These are phyloP conservation scores for Marisa cornuarietis DNA, from an alignment of 1,140 invertebrate species.

Conservation along the genomic window DNA sequence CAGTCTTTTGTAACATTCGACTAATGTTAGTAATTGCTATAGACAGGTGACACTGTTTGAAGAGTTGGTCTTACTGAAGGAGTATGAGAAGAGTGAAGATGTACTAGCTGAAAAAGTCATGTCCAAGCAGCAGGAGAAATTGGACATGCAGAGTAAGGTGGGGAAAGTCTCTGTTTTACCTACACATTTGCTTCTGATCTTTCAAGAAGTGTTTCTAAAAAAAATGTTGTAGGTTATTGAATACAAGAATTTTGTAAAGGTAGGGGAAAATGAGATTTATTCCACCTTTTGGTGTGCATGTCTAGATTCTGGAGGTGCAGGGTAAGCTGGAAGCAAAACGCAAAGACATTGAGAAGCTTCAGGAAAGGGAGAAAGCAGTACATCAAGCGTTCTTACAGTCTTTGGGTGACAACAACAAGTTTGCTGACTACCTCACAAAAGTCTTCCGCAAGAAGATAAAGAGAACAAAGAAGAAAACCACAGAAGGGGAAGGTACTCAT, in stretches of 20 bases:
- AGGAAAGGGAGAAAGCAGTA: slow-evolving; percentile 71
- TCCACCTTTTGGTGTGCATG: neutral
- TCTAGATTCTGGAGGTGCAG: slow-evolving; percentile 67
- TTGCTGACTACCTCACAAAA: slow-evolving; percentile 76
- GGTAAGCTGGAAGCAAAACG: slow-evolving; percentile 71
- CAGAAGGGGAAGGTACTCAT: slow-evolving; percentile 57
- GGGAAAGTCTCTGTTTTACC: neutral
- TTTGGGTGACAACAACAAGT: slow-evolving; percentile 76
- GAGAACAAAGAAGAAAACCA: slow-evolving; percentile 64
- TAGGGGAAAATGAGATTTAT: too few relatives aligned
- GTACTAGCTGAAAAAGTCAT: slow-evolving; percentile 72
- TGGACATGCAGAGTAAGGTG: slow-evolving; percentile 67
- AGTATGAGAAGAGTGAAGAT: slow-evolving; percentile 79
- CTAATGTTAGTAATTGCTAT: slow-evolving; percentile 53
- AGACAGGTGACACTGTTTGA: slow-evolving; percentile 80
- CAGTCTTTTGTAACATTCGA: too few relatives aligned
- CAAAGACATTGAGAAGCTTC: slow-evolving; percentile 70
- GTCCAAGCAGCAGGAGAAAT: slow-evolving; percentile 71
- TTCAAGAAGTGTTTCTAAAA: neutral
- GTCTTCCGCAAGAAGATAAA: slow-evolving; percentile 80
- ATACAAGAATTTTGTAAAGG: too few relatives aligned
- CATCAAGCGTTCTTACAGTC: slow-evolving; percentile 70
- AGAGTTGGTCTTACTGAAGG: slow-evolving; percentile 80
- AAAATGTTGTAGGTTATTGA: too few relatives aligned
- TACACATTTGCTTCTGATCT: neutral